phyloP scores from a whole-genome alignment of 1,140 invertebrate species.

The Pogonus chalceus region DNA sequence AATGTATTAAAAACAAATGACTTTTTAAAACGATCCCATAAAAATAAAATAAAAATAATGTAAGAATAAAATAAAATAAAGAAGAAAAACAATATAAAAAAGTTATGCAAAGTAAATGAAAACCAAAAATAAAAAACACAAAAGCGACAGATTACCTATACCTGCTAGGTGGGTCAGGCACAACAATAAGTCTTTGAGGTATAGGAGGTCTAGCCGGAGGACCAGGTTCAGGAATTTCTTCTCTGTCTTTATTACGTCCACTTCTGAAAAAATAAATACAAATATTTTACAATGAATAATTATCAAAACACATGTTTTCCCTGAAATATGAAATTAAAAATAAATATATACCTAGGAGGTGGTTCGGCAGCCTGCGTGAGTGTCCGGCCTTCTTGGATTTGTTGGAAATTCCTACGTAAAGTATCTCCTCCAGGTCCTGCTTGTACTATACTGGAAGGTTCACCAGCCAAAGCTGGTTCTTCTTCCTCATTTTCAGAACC shows the following conservation, averaged over 20 bases:
- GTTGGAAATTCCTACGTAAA: slow-evolving; percentile 89
- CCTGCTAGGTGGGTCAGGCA: slow-evolving; percentile 46
- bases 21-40: too few relatives aligned
- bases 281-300: slow-evolving; percentile 42
- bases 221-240: slow-evolving; percentile 61
- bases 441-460: slow-evolving; percentile 83
- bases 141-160: slow-evolving; percentile 9
- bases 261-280: slow-evolving; percentile 20
- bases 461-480: slow-evolving; percentile 70
- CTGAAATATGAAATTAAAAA: background rate
- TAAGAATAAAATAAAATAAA: slow-evolving; percentile 7
- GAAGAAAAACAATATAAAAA: slow-evolving; percentile 1
- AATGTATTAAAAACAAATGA: too few relatives aligned
- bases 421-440: slow-evolving; percentile 84
- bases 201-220: slow-evolving; percentile 75
- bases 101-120: slow-evolving; percentile 18
- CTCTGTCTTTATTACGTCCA: slow-evolving; percentile 29
- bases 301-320: slow-evolving; percentile 34
- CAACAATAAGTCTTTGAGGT: slow-evolving; percentile 78
- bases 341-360: slow-evolving; percentile 25
- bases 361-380: slow-evolving; percentile 39
- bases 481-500: slow-evolving; percentile 86
- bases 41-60: too few relatives aligned
- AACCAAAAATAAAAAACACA: slow-evolving; percentile 11
- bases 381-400: slow-evolving; percentile 83